A percentile compares a stretch with the other conserved stretches of the same genome.
These are phyloP conservation scores for Patiria pectinifera DNA, from an alignment of 53 echinoderm and acorn worm genomes.

Conservation along the genomic window DNA sequence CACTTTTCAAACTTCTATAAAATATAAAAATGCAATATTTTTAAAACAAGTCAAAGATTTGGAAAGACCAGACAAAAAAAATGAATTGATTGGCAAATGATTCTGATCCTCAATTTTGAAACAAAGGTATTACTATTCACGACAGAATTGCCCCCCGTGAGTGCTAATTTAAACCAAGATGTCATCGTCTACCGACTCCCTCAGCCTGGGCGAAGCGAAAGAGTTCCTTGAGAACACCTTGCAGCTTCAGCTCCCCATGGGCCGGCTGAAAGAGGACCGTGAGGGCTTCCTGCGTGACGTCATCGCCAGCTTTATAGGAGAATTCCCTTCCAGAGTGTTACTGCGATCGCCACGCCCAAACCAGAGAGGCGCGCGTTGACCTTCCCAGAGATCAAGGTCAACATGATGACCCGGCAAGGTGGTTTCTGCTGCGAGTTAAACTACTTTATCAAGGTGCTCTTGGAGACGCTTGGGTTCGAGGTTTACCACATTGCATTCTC, in stretches of 20 bases:
- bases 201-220: not conserved
- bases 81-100: too few relatives aligned
- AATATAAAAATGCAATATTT: too few relatives aligned
- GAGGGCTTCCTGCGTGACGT: constrained; percentile 23
- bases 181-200: too few relatives aligned
- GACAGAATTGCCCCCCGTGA: too few relatives aligned
- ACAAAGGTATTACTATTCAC: too few relatives aligned
- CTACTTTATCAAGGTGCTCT: constrained; percentile 31
- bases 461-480: constrained; percentile 37
- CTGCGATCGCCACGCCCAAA: constrained; percentile 15
- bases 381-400: constrained; percentile 22
- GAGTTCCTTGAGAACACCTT: constrained; percentile 9
- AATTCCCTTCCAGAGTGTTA: constrained; percentile 41
- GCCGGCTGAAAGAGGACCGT: not conserved
- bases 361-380: not conserved
- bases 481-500: not conserved
- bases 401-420: constrained; percentile 15
- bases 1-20: too few relatives aligned
- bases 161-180: too few relatives aligned
- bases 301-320: not conserved
- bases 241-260: not conserved
- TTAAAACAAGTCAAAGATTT: too few relatives aligned
- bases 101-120: too few relatives aligned
- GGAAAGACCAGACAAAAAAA: too few relatives aligned
- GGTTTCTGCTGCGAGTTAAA: constrained; percentile 47